Percentiles rank a stretch among this genome's conserved stretches.
phyloP scores from a whole-genome alignment of 2,888 invertebrate genomes.

The Phytoseiulus persimilis region DNA sequence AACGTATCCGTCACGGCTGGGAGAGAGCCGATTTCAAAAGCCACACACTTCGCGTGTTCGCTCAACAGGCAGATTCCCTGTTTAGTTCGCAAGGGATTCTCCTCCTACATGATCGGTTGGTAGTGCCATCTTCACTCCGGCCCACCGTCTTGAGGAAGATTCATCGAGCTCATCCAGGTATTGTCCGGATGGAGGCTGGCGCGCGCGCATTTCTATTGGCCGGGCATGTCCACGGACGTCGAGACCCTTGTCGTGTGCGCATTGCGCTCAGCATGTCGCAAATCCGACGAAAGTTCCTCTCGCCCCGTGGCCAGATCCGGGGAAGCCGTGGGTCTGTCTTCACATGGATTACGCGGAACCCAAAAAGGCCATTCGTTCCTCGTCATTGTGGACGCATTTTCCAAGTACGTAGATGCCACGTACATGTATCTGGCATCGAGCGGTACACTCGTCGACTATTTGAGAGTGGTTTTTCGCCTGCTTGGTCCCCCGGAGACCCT shows the following conservation, averaged over 20 bases:
- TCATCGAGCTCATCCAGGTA: background rate
- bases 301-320: background rate
- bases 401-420: background rate
- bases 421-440: background rate
- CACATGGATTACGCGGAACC: background rate
- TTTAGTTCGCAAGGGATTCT: background rate
- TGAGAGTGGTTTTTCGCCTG: background rate
- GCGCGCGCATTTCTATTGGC: background rate
- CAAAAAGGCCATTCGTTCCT: background rate
- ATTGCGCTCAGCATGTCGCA: background rate
- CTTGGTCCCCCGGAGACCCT: background rate
- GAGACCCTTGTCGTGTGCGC: background rate
- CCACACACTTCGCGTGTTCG: background rate
- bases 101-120: background rate
- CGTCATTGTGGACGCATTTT: background rate
- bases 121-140: background rate
- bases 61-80: background rate
- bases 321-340: background rate
- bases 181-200: background rate
- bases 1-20: too few relatives aligned
- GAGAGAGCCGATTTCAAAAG: too few relatives aligned
- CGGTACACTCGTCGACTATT: background rate
- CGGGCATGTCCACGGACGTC: background rate
- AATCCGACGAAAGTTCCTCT: background rate
- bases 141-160: background rate